phyloP scores from a whole-genome alignment of 2,113 vertebrate species.

The Megalops atlanticus region DNA sequence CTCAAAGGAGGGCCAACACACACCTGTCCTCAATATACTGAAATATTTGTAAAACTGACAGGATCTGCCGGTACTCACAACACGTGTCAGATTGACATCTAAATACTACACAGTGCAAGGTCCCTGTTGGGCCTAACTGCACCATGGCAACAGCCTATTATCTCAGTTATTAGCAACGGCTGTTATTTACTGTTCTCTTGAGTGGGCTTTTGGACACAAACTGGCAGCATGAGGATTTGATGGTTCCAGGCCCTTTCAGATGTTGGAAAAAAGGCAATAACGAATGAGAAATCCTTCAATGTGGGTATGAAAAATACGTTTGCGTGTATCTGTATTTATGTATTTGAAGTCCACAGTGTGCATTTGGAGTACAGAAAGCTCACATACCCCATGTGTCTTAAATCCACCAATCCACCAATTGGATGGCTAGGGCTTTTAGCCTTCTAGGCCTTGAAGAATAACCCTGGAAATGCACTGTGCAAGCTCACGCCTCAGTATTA shows the following conservation, averaged over 20 bases:
- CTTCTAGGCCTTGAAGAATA: neutral
- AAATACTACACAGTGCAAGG: constrained; percentile 20
- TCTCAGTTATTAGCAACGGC: neutral
- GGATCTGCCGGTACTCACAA: constrained; percentile 13
- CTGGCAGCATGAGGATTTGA: neutral
- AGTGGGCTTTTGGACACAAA: constrained; percentile 7
- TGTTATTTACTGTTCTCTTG: neutral
- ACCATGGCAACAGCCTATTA: neutral
- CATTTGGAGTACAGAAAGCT: neutral
- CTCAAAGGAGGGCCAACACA: constrained; percentile 18
- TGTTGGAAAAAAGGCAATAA: neutral
- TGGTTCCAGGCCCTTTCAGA: neutral
- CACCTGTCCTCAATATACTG: constrained; percentile 34
- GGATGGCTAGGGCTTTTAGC: neutral
- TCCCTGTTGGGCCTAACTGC: neutral
- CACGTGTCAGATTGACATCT: constrained; percentile 14
- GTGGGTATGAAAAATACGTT: neutral
- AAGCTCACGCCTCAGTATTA: neutral
- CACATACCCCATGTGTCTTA: neutral
- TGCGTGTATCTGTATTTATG: neutral
- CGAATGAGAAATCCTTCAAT: neutral
- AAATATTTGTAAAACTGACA: constrained; percentile 21
- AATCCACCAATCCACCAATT: constrained; percentile 4
- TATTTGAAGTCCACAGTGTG: neutral
- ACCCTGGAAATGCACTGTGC: neutral